Conservation (phyloP, 2,113 vertebrate species). For the Tinamus guttatus region DNA sequence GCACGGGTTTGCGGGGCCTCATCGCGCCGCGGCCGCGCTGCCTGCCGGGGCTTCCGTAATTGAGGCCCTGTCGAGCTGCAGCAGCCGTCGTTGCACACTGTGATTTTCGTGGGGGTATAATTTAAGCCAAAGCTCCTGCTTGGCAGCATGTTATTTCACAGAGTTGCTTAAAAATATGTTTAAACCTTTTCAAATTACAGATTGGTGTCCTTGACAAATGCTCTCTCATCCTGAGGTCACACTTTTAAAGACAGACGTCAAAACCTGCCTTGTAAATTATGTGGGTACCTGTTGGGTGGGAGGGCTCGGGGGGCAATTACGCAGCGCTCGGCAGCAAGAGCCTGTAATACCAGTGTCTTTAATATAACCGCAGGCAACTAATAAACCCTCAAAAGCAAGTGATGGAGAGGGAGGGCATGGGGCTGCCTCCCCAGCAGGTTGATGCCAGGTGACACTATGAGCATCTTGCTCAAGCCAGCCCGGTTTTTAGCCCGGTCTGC, state of each 20-base stretch:
- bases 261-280: background rate
- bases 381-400: background rate
- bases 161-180: constrained; percentile 50
- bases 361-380: background rate
- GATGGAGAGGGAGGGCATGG: rapidly evolving
- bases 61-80: constrained; percentile 37
- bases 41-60: constrained; percentile 3
- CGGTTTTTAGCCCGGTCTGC: background rate
- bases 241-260: background rate
- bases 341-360: background rate
- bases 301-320: background rate
- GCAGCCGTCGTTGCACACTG: background rate
- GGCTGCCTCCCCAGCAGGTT: background rate
- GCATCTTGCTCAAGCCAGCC: background rate
- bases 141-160: background rate
- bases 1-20: background rate
- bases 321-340: rapidly evolving
- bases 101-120: constrained; percentile 12
- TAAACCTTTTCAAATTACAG: constrained; percentile 21
- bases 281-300: background rate
- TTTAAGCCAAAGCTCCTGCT: constrained; percentile 27
- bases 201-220: background rate
- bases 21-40: background rate
- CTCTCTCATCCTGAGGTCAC: background rate
- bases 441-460: background rate